phyloP scores from a whole-genome alignment of 2,888 invertebrate species.

The Agelastica alni region DNA sequence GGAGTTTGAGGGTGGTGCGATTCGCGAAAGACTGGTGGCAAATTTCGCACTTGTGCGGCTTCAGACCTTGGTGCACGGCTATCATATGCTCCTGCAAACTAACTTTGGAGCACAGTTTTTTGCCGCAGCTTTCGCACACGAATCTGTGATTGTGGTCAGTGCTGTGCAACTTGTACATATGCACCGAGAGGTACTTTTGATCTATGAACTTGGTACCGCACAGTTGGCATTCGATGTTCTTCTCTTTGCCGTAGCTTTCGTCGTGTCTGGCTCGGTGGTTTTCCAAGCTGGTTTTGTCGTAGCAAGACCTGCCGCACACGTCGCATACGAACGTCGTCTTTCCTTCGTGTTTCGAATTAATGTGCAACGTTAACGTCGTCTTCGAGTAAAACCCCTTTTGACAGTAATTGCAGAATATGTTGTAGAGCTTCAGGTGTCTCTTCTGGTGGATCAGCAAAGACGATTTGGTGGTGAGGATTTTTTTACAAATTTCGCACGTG shows the following conservation, averaged over 20 bases:
- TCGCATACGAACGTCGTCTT: slow-evolving; percentile 41
- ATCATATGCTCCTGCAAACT: slow-evolving; percentile 44
- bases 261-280: slow-evolving; percentile 41
- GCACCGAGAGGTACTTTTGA: slow-evolving; percentile 39
- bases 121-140: slow-evolving; percentile 60
- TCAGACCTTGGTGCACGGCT: slow-evolving; percentile 51
- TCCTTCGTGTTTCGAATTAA: slow-evolving; percentile 41
- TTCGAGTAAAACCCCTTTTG: slow-evolving; percentile 40
- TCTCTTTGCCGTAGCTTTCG: slow-evolving; percentile 35
- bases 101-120: slow-evolving; percentile 55
- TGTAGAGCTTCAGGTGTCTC: slow-evolving; percentile 47
- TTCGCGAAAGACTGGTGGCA: slow-evolving; percentile 64
- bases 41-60: slow-evolving; percentile 58
- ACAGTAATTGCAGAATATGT: slow-evolving; percentile 39
- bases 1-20: slow-evolving; percentile 59
- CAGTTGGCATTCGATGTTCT: slow-evolving; percentile 40
- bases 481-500: slow-evolving; percentile 62
- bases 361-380: slow-evolving; percentile 34
- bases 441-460: slow-evolving; percentile 36
- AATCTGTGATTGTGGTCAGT: slow-evolving; percentile 32
- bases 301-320: slow-evolving; percentile 43
- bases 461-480: slow-evolving; percentile 55
- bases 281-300: slow-evolving; percentile 39
- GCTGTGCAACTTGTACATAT: slow-evolving; percentile 38
- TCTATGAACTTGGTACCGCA: slow-evolving; percentile 40